These are phyloP conservation scores for Silvanus unidentatus DNA, from an alignment of 2,888 invertebrate genomes.

Conservation along the genomic window DNA sequence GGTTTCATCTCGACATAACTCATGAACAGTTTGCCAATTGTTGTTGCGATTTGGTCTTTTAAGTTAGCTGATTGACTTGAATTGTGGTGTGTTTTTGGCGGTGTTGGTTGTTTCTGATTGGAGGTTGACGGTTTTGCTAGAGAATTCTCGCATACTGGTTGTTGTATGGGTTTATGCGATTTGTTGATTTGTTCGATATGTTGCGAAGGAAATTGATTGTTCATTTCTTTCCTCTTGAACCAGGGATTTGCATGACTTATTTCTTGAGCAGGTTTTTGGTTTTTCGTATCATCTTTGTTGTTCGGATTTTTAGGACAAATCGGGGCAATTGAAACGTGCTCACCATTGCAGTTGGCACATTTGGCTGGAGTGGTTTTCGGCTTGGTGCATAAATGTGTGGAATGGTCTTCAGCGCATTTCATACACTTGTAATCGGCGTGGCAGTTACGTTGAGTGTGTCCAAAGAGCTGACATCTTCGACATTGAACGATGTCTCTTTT, in stretches of 20 bases:
- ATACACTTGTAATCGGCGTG: slow-evolving; percentile 41
- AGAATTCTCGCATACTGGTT: no score
- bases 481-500: slow-evolving; percentile 40
- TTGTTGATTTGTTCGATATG: background rate
- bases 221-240: no score
- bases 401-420: slow-evolving; percentile 45
- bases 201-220: background rate
- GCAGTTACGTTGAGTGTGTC: slow-evolving; percentile 46
- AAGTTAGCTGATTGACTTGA: background rate
- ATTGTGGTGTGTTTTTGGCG: background rate
- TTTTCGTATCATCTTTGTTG: background rate
- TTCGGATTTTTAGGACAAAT: slow-evolving; percentile 27
- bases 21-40: slow-evolving; percentile 5
- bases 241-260: no score
- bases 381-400: slow-evolving; percentile 38
- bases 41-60: background rate
- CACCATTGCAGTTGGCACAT: slow-evolving; percentile 43
- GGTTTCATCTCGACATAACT: slow-evolving; percentile 4
- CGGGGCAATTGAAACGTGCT: slow-evolving; percentile 41
- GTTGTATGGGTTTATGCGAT: no score
- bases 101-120: slow-evolving; percentile 4
- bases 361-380: slow-evolving; percentile 31
- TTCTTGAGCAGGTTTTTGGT: no score
- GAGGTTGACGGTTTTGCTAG: no score
- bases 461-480: slow-evolving; percentile 46